Percentiles rank a stretch among this genome's conserved stretches.
phyloP scores from a whole-genome alignment of 2,113 vertebrate genomes.

The Colinus virginianus region DNA sequence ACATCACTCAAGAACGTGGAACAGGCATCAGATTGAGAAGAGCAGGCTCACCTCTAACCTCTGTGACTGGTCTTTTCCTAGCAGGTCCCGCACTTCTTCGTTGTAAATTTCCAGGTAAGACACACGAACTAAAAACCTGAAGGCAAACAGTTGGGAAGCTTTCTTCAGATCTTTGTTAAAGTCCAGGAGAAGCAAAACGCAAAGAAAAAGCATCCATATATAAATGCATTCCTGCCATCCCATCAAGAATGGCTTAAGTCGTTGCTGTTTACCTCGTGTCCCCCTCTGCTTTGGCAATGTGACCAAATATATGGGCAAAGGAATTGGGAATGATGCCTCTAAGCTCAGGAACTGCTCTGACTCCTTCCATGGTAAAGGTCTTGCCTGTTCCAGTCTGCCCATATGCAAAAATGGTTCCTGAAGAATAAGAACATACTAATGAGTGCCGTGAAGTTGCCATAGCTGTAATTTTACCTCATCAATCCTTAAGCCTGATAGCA shows the following conservation, averaged over 20 bases:
- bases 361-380: constrained; percentile 99
- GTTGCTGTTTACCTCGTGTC: constrained; percentile 88
- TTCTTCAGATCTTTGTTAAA: background rate
- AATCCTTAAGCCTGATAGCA: background rate
- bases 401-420: constrained; percentile 98
- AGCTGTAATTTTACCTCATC: background rate
- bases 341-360: constrained; percentile 96
- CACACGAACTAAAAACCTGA: constrained; percentile 96
- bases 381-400: constrained; percentile 99
- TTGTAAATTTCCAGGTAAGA: constrained; percentile 99
- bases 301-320: constrained; percentile 98
- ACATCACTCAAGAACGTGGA: background rate
- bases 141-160: background rate
- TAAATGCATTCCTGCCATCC: background rate
- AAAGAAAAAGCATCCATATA: background rate
- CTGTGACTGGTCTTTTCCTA: constrained; percentile 96
- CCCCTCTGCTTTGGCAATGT: constrained; percentile 98
- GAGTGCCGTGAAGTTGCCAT: background rate
- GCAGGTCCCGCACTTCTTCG: constrained; percentile 94
- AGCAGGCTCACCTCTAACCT: constrained; percentile 89
- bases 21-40: background rate
- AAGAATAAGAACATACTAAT: constrained; percentile 30
- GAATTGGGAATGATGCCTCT: constrained; percentile 98
- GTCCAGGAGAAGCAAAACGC: background rate
- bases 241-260: background rate